Evolutionary conservation across 2,888 invertebrate species (phyloP).

Genomic region (Eustalomyia histrio): DNA sequence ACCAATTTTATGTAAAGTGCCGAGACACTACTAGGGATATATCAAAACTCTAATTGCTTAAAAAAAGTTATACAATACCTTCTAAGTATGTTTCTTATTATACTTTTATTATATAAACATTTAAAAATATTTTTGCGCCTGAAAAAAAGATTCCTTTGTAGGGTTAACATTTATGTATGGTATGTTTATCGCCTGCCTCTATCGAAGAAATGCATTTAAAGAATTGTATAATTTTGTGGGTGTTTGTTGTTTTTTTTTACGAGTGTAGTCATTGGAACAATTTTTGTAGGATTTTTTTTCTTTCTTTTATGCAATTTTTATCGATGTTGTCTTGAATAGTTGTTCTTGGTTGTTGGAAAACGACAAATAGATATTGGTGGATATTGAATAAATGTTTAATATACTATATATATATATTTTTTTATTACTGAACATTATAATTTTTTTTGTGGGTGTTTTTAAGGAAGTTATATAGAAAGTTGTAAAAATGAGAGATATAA

Average conservation of each 20-base stretch:
- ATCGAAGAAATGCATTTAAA: slow-evolving; percentile 24
- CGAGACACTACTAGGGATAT: too few species aligned
- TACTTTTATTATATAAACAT: too few species aligned
- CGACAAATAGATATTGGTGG: slow-evolving; percentile 46
- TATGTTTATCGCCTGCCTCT: not conserved
- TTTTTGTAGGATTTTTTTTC: slow-evolving; percentile 34
- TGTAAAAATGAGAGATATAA: slow-evolving; percentile 42
- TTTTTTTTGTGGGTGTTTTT: slow-evolving; percentile 23
- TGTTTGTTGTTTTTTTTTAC: slow-evolving; percentile 31
- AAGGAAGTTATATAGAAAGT: slow-evolving; percentile 51
- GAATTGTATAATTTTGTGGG: slow-evolving; percentile 52
- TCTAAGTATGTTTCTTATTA: too few species aligned
- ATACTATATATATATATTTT: slow-evolving; percentile 11
- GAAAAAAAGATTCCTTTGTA: not conserved
- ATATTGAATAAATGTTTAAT: slow-evolving; percentile 59
- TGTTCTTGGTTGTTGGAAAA: slow-evolving; percentile 38
- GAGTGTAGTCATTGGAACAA: slow-evolving; percentile 42
- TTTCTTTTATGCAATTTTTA: slow-evolving; percentile 27
- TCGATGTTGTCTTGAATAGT: slow-evolving; percentile 30
- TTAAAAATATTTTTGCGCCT: too few species aligned
- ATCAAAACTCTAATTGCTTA: too few species aligned
- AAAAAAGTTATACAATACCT: too few species aligned
- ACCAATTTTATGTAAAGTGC: too few species aligned
- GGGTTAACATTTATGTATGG: not conserved
- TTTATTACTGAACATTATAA: slow-evolving; percentile 23